Percentiles rank a stretch among this genome's conserved stretches.
These are phyloP conservation scores for Sandelia bainsii DNA, from an alignment of 2,797 vertebrate genomes.

Conservation along the genomic window DNA sequence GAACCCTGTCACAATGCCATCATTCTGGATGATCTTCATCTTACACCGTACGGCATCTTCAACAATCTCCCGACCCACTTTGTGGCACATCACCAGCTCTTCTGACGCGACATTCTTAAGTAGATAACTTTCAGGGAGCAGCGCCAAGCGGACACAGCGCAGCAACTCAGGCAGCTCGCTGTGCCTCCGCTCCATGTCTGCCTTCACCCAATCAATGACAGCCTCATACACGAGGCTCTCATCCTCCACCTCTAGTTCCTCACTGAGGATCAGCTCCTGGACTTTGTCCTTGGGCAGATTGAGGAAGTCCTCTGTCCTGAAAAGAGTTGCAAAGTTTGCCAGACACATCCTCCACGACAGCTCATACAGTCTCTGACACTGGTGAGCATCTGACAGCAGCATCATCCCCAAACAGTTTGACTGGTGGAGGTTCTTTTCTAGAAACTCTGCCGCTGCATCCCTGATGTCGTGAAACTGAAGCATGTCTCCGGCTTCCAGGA, in stretches of 20 bases:
- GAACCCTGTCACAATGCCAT: slow-evolving; percentile 88
- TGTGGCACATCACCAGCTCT: slow-evolving; percentile 89
- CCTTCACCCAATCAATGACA: slow-evolving; percentile 89
- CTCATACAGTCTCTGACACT: slow-evolving; percentile 87
- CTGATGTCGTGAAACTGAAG: slow-evolving; percentile 91
- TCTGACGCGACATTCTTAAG: slow-evolving; percentile 85
- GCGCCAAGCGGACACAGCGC: slow-evolving; percentile 87
- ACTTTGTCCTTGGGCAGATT: slow-evolving; percentile 87
- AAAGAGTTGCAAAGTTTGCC: slow-evolving; percentile 86
- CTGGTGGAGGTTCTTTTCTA: slow-evolving; percentile 89
- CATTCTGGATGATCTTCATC: slow-evolving; percentile 90
- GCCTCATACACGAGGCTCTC: slow-evolving; percentile 90
- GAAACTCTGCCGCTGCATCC: slow-evolving; percentile 87
- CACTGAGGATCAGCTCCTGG: slow-evolving; percentile 88
- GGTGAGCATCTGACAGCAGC: slow-evolving; percentile 89
- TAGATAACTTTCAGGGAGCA: slow-evolving; percentile 87
- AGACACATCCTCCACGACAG: slow-evolving; percentile 90
- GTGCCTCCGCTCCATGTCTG: slow-evolving; percentile 82
- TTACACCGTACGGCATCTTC: slow-evolving; percentile 89
- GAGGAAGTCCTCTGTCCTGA: slow-evolving; percentile 88
- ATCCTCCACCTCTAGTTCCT: slow-evolving; percentile 90
- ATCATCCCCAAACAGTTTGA: slow-evolving; percentile 91
- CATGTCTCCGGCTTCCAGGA: slow-evolving; percentile 90
- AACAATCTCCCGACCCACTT: slow-evolving; percentile 87
- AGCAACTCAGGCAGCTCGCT: slow-evolving; percentile 85